Conservation (phyloP, 1,140 invertebrate species). For the Bradynema listronoti region DNA sequence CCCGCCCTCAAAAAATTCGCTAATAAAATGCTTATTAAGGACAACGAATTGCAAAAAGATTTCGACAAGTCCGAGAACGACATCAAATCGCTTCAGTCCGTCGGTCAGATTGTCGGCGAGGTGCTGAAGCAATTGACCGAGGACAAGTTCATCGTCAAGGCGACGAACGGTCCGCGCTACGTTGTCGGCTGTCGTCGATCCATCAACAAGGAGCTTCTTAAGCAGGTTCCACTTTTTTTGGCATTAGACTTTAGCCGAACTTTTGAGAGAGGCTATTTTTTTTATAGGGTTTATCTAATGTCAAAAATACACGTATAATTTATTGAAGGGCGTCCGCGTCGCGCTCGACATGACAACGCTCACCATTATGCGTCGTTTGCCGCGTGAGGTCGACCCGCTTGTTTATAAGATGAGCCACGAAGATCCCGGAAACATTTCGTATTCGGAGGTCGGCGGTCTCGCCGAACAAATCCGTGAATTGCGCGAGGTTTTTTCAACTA, state of each 20-base stretch:
- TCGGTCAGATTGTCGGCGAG: slow-evolving; percentile 98
- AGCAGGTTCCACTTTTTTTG: slow-evolving; percentile 63
- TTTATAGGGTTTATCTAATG: neutral
- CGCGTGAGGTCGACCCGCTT: slow-evolving; percentile 93
- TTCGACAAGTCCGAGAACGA: slow-evolving; percentile 99
- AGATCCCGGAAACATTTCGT: slow-evolving; percentile 94
- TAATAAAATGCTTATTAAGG: slow-evolving; percentile 62
- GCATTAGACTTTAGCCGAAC: neutral
- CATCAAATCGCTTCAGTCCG: slow-evolving; percentile 94
- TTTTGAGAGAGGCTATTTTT: neutral
- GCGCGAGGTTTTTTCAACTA: slow-evolving; percentile 65
- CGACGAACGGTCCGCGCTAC: slow-evolving; percentile 96
- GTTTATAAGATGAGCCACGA: slow-evolving; percentile 99
- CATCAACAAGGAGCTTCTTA: slow-evolving; percentile 88
- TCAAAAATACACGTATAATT: too few relatives aligned
- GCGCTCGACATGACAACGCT: slow-evolving; percentile 99
- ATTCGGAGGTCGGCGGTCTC: slow-evolving; percentile 89
- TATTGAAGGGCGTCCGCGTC: slow-evolving; percentile 87
- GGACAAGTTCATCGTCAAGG: slow-evolving; percentile 99
- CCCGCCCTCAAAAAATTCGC: slow-evolving; percentile 11
- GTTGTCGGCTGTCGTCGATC: slow-evolving; percentile 95
- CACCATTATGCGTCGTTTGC: slow-evolving; percentile 97
- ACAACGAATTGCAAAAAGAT: slow-evolving; percentile 92
- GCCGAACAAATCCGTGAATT: slow-evolving; percentile 95
- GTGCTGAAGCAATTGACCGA: slow-evolving; percentile 96